Evolutionary conservation across 2,888 invertebrate species (phyloP).

Genomic region (Hipparchia sbordonii): DNA sequence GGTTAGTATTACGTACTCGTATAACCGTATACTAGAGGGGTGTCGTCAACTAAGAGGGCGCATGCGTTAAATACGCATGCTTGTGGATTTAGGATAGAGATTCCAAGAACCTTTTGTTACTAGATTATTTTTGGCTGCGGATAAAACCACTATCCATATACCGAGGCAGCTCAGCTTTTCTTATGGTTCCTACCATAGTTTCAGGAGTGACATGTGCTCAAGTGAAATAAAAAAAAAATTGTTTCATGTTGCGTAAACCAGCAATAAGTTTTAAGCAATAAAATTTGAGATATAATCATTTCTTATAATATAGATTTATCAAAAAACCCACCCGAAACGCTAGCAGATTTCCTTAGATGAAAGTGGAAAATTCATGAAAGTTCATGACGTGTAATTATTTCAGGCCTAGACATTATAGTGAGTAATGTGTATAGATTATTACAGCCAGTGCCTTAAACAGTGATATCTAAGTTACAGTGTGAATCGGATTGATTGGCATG

Average conservation of each 20-base stretch:
- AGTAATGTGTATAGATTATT: background rate
- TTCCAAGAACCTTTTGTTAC: slow-evolving; percentile 31
- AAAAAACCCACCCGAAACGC: background rate
- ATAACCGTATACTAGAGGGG: slow-evolving; percentile 42
- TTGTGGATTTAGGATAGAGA: slow-evolving; percentile 31
- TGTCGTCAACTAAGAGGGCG: slow-evolving; percentile 52
- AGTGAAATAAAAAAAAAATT: background rate
- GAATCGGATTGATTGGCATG: background rate
- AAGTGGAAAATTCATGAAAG: too few relatives aligned
- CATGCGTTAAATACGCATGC: slow-evolving; percentile 37
- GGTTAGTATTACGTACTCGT: slow-evolving; percentile 36
- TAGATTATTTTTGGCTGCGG: slow-evolving; percentile 34
- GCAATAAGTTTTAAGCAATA: background rate
- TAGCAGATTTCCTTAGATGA: background rate
- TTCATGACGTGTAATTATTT: background rate
- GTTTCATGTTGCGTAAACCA: background rate
- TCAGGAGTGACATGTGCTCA: background rate
- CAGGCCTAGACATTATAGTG: background rate
- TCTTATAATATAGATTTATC: background rate
- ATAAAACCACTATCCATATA: slow-evolving; percentile 24
- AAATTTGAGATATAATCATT: background rate
- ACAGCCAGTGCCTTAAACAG: slow-evolving; percentile 5
- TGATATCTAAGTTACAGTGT: background rate
- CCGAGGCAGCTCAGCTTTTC: background rate
- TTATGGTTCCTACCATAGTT: background rate